Base-by-base conservation (phyloP, 1,140 invertebrate species). In the Dysdera silvatica region DNA sequence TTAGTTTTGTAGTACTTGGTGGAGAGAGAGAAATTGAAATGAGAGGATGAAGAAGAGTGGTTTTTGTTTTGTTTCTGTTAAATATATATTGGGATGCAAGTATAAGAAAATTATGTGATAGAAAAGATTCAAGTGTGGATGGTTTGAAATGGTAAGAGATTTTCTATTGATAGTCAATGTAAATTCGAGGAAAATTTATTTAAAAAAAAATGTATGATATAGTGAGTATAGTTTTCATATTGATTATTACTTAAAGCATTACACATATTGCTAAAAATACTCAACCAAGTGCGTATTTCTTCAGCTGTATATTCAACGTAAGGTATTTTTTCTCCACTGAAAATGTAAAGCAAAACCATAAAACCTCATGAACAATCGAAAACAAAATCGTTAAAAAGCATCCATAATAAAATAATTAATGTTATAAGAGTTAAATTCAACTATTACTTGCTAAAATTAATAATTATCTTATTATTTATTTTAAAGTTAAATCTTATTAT, bases 211-310 rank as follows among this genome's bases (percentile, higher is more conserved):
- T n/a, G n/a, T n/a, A n/a, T n/a, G n/a, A n/a, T n/a, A n/a, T n/a
- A n/a, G n/a, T n/a, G n/a, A n/a, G n/a, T n/a, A n/a, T n/a, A n/a
- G n/a, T n/a, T n/a, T n/a, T n/a, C n/a, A n/a, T n/a, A n/a, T n/a
- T n/a, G n/a, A n/a, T n/a, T n/a, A n/a, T n/a, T 14, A 29, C 37
- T 18, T 33, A 52, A 26, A 1, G 49, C 7, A 23, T 31, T 7
- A 37, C 47, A 62, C 56, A 57, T 40, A 48, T 49, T 31, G 56
- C 33, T 3, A 35, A 16, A 43, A 32, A 49, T 48, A 67, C 59
- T 31, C 65, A 70, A 77, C 95, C 95, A 99, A 18, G 93, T 96
- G 59, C 85, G 82, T 65, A 90, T 87, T 79, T 99, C 95, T 8
- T 85, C 85, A 53, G 88, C 84, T 41, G 84, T 88, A 80, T 98